Evolutionary conservation across 2,888 invertebrate species (phyloP).

Genomic region (Noctua comes): DNA sequence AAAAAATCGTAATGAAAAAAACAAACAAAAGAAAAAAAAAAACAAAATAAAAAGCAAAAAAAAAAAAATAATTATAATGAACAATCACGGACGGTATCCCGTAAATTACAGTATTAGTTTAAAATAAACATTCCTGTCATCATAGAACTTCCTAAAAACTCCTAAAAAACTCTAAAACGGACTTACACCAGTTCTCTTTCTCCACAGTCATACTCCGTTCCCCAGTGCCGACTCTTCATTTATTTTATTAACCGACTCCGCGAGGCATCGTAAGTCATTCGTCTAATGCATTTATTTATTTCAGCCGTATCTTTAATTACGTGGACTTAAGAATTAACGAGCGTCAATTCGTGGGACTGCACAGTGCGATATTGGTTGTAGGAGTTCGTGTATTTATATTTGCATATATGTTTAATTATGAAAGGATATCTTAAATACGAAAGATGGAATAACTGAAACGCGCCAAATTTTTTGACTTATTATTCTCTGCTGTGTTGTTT

Average conservation of each 20-base stretch:
- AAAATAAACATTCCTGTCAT: no score
- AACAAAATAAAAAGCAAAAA: no score
- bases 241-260: constrained; percentile 86
- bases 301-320: constrained; percentile 84
- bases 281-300: constrained; percentile 85
- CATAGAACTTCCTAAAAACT: no score
- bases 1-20: no score
- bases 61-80: no score
- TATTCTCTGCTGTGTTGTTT: no score
- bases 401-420: constrained; percentile 14
- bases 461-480: no score
- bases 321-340: constrained; percentile 80
- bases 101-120: no score
- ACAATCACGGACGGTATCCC: no score
- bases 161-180: constrained; percentile 13
- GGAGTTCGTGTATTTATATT: constrained; percentile 38
- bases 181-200: constrained; percentile 61
- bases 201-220: constrained; percentile 60
- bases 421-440: no score
- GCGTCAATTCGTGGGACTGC: constrained; percentile 75
- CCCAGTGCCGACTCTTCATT: constrained; percentile 81
- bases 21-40: no score
- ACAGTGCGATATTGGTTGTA: constrained; percentile 65
- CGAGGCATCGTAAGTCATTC: constrained; percentile 85
- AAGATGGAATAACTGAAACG: no score